Percentiles rank a stretch among this genome's conserved stretches.
Conservation (phyloP, 2,797 vertebrate species). For the Lepilemur septentrionalis region DNA sequence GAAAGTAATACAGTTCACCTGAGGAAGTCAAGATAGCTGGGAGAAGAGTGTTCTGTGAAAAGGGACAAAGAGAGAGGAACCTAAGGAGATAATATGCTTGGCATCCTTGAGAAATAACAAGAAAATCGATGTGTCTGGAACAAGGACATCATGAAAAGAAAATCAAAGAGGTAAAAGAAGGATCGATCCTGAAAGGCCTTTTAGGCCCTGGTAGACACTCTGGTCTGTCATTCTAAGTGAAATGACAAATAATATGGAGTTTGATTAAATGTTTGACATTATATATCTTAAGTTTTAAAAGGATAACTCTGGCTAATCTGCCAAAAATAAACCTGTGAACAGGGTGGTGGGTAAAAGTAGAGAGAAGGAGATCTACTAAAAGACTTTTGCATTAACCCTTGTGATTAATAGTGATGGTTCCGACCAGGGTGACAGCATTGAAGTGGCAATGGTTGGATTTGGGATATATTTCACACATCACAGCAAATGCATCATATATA, state of each 20-base stretch:
- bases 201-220: background rate
- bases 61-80: background rate
- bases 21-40: background rate
- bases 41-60: background rate
- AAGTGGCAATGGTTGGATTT: background rate
- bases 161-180: background rate
- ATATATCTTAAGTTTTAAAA: background rate
- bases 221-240: background rate
- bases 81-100: background rate
- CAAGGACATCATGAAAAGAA: background rate
- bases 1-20: background rate
- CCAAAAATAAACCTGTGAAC: background rate
- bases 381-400: background rate
- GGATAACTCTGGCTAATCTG: background rate
- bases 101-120: background rate
- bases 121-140: background rate
- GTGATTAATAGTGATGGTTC: background rate
- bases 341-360: background rate
- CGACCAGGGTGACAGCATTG: background rate
- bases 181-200: background rate
- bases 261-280: background rate
- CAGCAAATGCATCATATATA: background rate
- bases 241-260: background rate
- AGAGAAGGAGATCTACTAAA: background rate
- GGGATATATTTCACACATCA: background rate